Percentiles rank a stretch among this genome's conserved stretches.
Evolutionary conservation across 92 coral and sea anemone genomes (phyloP).

Genomic region (Blastomussa wellsi): DNA sequence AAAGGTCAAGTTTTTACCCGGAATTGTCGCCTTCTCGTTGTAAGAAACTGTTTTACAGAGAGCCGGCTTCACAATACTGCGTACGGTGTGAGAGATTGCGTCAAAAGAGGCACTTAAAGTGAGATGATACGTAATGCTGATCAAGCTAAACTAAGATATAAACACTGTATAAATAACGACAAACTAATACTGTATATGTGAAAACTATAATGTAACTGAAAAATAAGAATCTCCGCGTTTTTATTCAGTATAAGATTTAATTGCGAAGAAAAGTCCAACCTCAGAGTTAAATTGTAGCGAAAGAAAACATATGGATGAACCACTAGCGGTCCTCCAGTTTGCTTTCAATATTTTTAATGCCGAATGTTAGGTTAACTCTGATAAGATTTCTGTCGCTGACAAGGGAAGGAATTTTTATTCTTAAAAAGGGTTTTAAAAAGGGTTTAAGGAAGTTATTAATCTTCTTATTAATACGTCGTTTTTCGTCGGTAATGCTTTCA

Average conservation of each 20-base stretch:
- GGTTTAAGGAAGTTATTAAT: conserved; percentile 37
- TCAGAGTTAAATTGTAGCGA: not conserved
- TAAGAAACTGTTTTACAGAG: not conserved
- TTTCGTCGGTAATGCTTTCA: conserved; percentile 1
- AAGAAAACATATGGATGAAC: not conserved
- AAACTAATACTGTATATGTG: not conserved
- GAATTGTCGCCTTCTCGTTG: not conserved
- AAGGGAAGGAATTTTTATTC: conserved; percentile 19
- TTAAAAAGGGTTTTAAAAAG: conserved; percentile 5
- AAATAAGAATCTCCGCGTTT: not conserved
- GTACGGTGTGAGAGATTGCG: conserved; percentile 15
- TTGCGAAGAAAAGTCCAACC: not conserved
- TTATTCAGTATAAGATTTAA: not conserved
- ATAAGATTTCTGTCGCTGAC: conserved; percentile 39
- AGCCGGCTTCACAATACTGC: conserved; percentile 8
- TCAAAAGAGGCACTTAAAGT: conserved; percentile 23
- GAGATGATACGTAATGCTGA: conserved; percentile 20
- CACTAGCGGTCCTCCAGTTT: conserved; percentile 4
- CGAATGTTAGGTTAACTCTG: conserved; percentile 37
- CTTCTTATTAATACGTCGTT: conserved; percentile 5
- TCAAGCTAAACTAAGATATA: conserved; percentile 12
- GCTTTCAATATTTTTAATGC: conserved; percentile 37
- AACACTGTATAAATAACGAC: conserved; percentile 3
- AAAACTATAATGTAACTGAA: not conserved
- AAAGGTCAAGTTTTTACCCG: conserved; percentile 11